phyloP scores from a whole-genome alignment of 2,113 vertebrate genomes.

The Lethenteron camtschaticum region DNA sequence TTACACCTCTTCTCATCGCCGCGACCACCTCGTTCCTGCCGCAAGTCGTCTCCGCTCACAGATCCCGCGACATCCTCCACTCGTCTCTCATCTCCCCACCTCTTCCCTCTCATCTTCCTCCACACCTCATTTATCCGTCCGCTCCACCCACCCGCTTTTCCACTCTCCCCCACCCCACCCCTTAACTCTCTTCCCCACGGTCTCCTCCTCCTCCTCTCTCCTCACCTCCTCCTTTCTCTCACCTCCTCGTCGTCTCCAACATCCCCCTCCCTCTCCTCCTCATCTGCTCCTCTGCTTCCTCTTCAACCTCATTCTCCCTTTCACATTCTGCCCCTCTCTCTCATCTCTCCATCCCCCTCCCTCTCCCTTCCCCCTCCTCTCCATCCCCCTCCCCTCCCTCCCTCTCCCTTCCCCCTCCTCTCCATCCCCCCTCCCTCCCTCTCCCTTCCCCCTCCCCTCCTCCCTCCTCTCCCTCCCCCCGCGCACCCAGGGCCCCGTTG shows the following conservation, averaged over 20 bases:
- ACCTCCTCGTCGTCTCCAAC: too few species aligned
- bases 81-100: too few species aligned
- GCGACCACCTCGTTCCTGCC: neutral
- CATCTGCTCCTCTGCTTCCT: neutral
- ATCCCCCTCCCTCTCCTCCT: neutral
- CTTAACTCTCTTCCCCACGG: too few species aligned
- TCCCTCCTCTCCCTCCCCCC: neutral
- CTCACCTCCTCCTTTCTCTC: too few species aligned
- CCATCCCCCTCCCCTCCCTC: neutral
- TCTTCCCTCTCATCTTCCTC: too few species aligned
- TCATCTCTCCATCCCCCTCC: neutral
- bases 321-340: neutral
- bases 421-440: neutral
- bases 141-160: too few species aligned
- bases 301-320: neutral
- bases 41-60: too few species aligned
- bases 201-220: too few species aligned
- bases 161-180: too few species aligned
- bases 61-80: too few species aligned
- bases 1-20: neutral
- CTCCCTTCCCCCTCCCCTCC: neutral
- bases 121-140: too few species aligned
- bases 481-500: neutral
- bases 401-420: neutral
- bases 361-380: neutral